Evolutionary conservation across 2,113 vertebrate species (phyloP).

Genomic region (Todiramphus chloris): DNA sequence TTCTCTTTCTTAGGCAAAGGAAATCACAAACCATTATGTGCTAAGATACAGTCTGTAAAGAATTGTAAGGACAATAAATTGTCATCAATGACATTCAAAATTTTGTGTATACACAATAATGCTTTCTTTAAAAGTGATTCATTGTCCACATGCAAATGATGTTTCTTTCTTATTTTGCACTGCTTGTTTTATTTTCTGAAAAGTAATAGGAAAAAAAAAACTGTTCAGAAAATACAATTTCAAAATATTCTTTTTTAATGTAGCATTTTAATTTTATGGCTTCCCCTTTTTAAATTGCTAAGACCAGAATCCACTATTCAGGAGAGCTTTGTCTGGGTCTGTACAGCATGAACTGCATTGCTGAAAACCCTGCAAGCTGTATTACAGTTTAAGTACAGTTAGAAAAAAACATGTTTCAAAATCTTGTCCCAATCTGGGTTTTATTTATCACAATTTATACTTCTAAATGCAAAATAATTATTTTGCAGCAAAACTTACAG

Average conservation of each 20-base stretch:
- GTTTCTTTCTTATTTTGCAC: background rate
- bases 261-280: background rate
- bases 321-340: background rate
- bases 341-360: background rate
- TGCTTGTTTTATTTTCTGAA: background rate
- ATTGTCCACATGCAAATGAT: background rate
- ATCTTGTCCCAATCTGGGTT: background rate
- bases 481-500: background rate
- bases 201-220: background rate
- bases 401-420: background rate
- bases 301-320: background rate
- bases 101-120: background rate
- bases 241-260: background rate
- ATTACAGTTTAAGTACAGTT: background rate
- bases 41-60: constrained; percentile 22
- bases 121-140: constrained; percentile 33
- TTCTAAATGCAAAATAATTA: background rate
- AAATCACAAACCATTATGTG: constrained; percentile 38
- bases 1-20: constrained; percentile 61
- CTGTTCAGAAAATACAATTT: background rate
- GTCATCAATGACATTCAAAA: constrained; percentile 30
- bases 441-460: background rate
- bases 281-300: background rate
- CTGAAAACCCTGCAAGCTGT: background rate
- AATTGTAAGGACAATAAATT: constrained; percentile 63